Conservation (phyloP, 37 sponge, comb jelly and placozoan species). For the Oopsacas minuta region DNA sequence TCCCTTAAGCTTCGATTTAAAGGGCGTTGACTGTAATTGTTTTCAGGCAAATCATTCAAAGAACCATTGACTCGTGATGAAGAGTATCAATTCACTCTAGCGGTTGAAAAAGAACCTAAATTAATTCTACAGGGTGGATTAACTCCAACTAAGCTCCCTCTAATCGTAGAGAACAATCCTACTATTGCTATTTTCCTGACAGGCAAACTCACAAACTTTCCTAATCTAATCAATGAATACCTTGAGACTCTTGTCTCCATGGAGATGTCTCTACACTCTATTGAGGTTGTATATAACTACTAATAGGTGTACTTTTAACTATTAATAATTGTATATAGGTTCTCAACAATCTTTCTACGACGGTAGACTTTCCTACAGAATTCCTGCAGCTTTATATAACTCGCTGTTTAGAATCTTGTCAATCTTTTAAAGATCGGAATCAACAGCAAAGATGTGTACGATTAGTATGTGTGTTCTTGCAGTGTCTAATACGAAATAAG, state of each 20-base stretch:
- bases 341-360: slow-evolving; percentile 27
- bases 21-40: not conserved
- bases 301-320: too few relatives aligned
- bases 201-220: slow-evolving; percentile 3
- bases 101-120: slow-evolving; percentile 61
- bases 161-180: slow-evolving; percentile 85
- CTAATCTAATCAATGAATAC: slow-evolving; percentile 29
- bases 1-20: not conserved
- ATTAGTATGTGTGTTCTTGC: slow-evolving; percentile 94
- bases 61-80: slow-evolving; percentile 33
- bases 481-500: slow-evolving; percentile 87
- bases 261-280: slow-evolving; percentile 94
- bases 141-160: slow-evolving; percentile 78
- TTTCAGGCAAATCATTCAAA: slow-evolving; percentile 42
- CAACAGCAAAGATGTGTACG: slow-evolving; percentile 70
- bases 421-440: slow-evolving; percentile 59
- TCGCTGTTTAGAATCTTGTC: slow-evolving; percentile 78
- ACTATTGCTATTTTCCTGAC: slow-evolving; percentile 47
- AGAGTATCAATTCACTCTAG: not conserved
- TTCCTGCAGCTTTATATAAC: slow-evolving; percentile 91
- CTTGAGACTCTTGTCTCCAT: slow-evolving; percentile 74
- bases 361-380: slow-evolving; percentile 85
- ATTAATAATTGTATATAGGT: not conserved
- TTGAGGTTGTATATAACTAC: slow-evolving; percentile 71
- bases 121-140: slow-evolving; percentile 74